Evolutionary conservation across 2,888 invertebrate genomes (phyloP).

Genomic region (Synergus laeviventris): DNA sequence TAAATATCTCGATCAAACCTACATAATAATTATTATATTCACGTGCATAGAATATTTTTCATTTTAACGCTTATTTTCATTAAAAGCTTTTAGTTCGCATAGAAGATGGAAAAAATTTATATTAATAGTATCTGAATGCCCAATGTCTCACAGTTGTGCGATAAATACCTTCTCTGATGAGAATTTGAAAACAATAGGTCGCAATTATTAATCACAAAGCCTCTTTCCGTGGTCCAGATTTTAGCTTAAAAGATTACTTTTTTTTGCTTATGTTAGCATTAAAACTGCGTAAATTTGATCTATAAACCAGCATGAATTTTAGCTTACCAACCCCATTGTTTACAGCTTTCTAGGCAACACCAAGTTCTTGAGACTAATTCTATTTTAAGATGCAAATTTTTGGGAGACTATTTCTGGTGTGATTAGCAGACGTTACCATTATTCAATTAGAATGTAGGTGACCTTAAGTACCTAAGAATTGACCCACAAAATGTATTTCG

Average conservation of each 20-base stretch:
- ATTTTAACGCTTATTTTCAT: neutral
- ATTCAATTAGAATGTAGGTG: neutral
- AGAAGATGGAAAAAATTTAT: neutral
- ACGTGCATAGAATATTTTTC: neutral
- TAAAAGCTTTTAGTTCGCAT: neutral
- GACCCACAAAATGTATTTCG: neutral
- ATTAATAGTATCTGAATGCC: constrained; percentile 21
- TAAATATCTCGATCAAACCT: neutral
- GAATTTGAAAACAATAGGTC: neutral
- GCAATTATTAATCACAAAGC: neutral
- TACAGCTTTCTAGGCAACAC: neutral
- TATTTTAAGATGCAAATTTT: constrained; percentile 2
- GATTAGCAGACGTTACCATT: neutral
- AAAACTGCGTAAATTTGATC: neutral
- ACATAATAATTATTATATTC: neutral
- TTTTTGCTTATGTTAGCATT: neutral
- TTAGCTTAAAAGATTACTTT: neutral
- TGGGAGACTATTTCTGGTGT: neutral
- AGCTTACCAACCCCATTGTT: neutral
- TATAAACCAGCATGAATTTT: neutral
- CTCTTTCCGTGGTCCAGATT: neutral
- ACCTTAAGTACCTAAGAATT: neutral
- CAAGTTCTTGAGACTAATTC: constrained; percentile 21
- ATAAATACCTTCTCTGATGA: too few relatives aligned
- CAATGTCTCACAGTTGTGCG: neutral